A percentile compares a stretch with the other conserved stretches of the same genome.
Evolutionary conservation across 2,113 vertebrate genomes (phyloP).

Genomic region (Ageneiosus marmoratus): DNA sequence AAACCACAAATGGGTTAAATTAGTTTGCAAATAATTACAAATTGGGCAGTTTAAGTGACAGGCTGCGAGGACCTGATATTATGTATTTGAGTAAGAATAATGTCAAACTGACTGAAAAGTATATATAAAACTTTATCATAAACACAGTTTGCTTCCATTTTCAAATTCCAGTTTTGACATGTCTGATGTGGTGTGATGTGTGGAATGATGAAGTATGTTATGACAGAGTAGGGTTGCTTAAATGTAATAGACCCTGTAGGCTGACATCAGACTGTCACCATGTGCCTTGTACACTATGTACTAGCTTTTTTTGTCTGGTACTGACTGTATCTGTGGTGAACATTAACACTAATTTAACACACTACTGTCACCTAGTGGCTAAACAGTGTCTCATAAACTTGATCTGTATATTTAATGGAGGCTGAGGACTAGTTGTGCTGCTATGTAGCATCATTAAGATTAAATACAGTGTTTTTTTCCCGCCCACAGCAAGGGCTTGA

Average conservation of each 20-base stretch:
- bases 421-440: not conserved
- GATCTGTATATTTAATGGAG: not conserved
- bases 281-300: not conserved
- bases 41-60: not conserved
- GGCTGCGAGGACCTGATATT: not conserved
- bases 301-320: not conserved
- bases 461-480: slow-evolving; percentile 26
- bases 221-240: not conserved
- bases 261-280: not conserved
- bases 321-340: not conserved
- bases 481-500: slow-evolving; percentile 74
- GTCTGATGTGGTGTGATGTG: not conserved
- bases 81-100: not conserved
- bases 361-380: slow-evolving; percentile 57
- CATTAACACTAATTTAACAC: not conserved
- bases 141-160: not conserved
- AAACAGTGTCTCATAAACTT: not conserved
- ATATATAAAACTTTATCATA: not conserved
- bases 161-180: too few species aligned
- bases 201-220: not conserved
- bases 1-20: not conserved
- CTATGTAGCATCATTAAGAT: not conserved
- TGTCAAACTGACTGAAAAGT: not conserved
- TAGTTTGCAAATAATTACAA: not conserved
- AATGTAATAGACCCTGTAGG: not conserved